Percentiles rank a stretch among this genome's conserved stretches.
These are phyloP conservation scores for Meteorus cinctellus DNA, from an alignment of 2,888 invertebrate genomes.

Conservation along the genomic window DNA sequence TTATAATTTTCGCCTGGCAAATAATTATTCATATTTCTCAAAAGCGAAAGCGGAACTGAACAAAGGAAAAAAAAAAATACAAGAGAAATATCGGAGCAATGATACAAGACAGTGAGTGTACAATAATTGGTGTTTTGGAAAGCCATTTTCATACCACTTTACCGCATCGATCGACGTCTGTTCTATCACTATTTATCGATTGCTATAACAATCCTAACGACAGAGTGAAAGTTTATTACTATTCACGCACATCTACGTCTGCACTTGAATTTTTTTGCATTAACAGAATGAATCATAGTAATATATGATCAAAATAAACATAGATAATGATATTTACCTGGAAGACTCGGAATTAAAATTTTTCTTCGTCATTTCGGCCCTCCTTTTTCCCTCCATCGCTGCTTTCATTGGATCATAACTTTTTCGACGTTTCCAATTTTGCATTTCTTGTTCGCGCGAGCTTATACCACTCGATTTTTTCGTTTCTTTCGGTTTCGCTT, in stretches of 20 bases:
- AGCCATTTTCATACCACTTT: slow-evolving; percentile 21
- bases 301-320: slow-evolving; percentile 29
- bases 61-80: slow-evolving; percentile 4
- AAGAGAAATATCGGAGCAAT: background rate
- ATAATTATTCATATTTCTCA: slow-evolving; percentile 5
- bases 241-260: slow-evolving; percentile 9
- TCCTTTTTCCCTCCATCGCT: slow-evolving; percentile 88
- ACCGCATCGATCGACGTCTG: slow-evolving; percentile 15
- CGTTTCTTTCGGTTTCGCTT: slow-evolving; percentile 59
- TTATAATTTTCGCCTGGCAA: background rate
- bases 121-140: background rate
- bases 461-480: slow-evolving; percentile 75
- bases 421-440: slow-evolving; percentile 96
- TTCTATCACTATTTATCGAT: slow-evolving; percentile 54
- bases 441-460: slow-evolving; percentile 87
- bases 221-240: slow-evolving; percentile 43
- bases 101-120: background rate
- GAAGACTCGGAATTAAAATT: slow-evolving; percentile 62
- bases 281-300: background rate
- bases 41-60: background rate
- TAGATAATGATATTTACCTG: slow-evolving; percentile 57
- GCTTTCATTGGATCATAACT: slow-evolving; percentile 97
- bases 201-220: slow-evolving; percentile 65
- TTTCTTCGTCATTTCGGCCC: slow-evolving; percentile 69
- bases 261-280: slow-evolving; percentile 10